These are phyloP conservation scores for Umimayanthus chanpuru DNA, from an alignment of 92 coral and sea anemone species.

Conservation along the genomic window DNA sequence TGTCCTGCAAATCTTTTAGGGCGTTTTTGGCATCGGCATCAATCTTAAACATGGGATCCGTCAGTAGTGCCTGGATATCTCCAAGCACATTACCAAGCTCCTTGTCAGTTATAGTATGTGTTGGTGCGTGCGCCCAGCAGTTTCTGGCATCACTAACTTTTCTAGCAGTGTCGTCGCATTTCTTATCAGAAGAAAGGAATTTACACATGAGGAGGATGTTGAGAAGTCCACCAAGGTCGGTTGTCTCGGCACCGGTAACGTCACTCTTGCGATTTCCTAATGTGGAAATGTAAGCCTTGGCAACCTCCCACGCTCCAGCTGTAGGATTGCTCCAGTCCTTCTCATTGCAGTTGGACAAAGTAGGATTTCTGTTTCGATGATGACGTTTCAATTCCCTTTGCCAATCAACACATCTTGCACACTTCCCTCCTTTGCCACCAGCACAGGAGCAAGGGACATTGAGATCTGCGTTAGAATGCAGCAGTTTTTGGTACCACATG, in stretches of 20 bases:
- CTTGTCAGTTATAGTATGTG: background rate
- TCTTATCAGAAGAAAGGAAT: background rate
- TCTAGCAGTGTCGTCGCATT: background rate
- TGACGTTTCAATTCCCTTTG: background rate
- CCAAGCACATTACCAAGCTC: background rate
- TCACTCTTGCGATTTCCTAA: slow-evolving; percentile 26
- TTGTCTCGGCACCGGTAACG: slow-evolving; percentile 36
- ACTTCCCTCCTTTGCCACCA: background rate
- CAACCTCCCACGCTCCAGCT: slow-evolving; percentile 21
- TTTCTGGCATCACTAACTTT: background rate
- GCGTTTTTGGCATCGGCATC: slow-evolving; percentile 33
- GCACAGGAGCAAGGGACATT: slow-evolving; percentile 7
- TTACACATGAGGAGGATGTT: background rate
- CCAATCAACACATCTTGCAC: background rate
- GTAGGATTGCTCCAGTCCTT: background rate
- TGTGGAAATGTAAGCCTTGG: slow-evolving; percentile 8
- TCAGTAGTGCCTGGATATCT: slow-evolving; percentile 22
- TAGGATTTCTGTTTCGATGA: background rate
- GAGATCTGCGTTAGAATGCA: background rate
- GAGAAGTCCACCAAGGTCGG: slow-evolving; percentile 25
- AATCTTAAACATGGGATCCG: slow-evolving; percentile 17
- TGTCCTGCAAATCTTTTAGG: slow-evolving; percentile 14
- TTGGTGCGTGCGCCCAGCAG: slow-evolving; percentile 22
- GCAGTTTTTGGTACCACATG: background rate
- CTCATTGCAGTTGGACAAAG: background rate